Base-by-base conservation (phyloP, 2,797 vertebrate genomes). In the Spinus pinus region DNA sequence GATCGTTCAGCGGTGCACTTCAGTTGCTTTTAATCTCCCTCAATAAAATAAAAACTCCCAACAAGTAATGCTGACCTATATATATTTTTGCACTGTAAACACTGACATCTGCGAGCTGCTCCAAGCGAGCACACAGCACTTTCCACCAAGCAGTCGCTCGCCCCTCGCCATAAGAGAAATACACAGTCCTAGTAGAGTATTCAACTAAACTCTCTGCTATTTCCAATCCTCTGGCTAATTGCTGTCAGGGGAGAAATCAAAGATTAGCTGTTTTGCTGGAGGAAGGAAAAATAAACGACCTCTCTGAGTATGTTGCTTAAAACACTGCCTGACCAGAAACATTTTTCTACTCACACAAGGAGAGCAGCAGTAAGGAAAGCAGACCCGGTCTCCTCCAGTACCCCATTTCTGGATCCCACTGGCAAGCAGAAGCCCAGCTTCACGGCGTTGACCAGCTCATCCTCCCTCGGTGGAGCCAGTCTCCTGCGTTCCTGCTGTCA, bases 281-380 rank as follows among this genome's bases (percentile, higher is more conserved):
- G 78, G 46, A 94, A 85, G 79, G 83, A 64, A 95, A 95, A 96
- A 95, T 35, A 94, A 94, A 79, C 20, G 21, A 90, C 65, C 53
- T 80, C 82, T 83, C 33, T 0, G 94, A 94, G 72, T 69, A 85
- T 0, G 35, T 54, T 87, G 62, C 90, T 95, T 83, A 83, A 57
- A 57, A 49, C 54, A 6, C 25, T 61, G 88, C 66, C 70, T 77
- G 86, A 54, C 75, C 69, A 94, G 92, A 85, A 88, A 75, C 51
- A 10, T 39, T 93, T 91, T 72, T 83, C 61, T 96, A 97, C 97
- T 97, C 92, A 97, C 97, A 81, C 81, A 96, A 91, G 90, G 86
- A 89, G 61, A 97, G 83, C 92, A 97, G 95, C 90, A 97, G 96
- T 14, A 97, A 72, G 90, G 80, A 24, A 67, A 96, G 93, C 79